Evolutionary conservation across 2,113 vertebrate genomes (phyloP), one percentile per base, ranked within the genome.

Genomic region (Buteo buteo): DNA sequence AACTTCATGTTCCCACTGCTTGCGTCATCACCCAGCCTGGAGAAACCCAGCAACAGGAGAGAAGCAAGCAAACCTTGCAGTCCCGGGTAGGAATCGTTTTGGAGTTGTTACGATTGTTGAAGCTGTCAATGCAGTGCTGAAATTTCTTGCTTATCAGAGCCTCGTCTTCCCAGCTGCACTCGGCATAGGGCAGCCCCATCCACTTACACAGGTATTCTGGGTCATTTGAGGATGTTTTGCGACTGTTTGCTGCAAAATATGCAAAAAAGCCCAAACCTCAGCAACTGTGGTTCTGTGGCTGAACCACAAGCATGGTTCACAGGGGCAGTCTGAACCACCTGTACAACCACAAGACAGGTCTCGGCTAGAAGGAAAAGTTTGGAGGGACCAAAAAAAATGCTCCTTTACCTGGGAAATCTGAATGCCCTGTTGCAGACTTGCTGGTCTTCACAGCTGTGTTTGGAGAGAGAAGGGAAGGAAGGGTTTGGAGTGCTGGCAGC

Each of bases 121-220:
- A 99, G 97, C 98, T 98, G 90, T 99, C 99, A 0, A 99, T 98
- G 82, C 99, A 99, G 82, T 74, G 96, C 97, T 99, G 98, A 79
- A 99, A 99, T 95, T 99, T 99, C 97, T 99, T 99, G n/a, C 97
- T 97, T 19, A 99, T 98, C 92, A 99, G 93, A 28, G 99, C 99
- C 7, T 99, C 99, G 3, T 99, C 99, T 67, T 99, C 99, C 99
- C 99, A 99, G 98, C 99, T 99, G 96, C 99, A 99, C 88, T 99
- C 99, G 0, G 99, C 99, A 42, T 99, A 99, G 1, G 99, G 99
- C 50, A 99, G 97, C 16, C 99, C 99, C 99, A 99, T 99, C 99
- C 99, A 99, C 86, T 99, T 99, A 91, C 99, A 99, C 1, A 99
- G 97, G 92, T 99, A 99, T 59, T 99, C 99, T 0, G 99, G 99